Evolutionary conservation across 2,888 invertebrate genomes (phyloP), one percentile per base, ranked within the genome.

Genomic region (Caenorhabditis sinica): DNA sequence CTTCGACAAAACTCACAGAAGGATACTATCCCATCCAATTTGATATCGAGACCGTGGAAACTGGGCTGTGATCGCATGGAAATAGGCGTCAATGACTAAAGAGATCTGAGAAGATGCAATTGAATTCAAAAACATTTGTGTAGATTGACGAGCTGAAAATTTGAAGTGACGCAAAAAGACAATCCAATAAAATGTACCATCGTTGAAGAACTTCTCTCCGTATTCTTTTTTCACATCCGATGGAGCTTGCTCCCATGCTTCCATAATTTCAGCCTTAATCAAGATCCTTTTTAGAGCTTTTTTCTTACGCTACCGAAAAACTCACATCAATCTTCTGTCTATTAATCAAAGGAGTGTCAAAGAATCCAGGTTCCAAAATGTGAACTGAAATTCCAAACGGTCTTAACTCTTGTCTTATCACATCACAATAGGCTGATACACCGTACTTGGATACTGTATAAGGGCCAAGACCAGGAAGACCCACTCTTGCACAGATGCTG

Each of bases 401-500:
- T 13, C 85, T 79, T 11, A 91, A 69, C 72, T 92, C 92, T 56
- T 88, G 86, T 20, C 91, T 87, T 61, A 92, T 87, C 6, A 88
- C 88, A 73, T 92, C 92, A 74, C 87, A 86, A 77, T 90, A 92
- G 15, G 87, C 92, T 53, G 89, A 88, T 40, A 91, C 89, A 17
- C 90, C 92, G 66, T 87, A 88, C 61, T 92, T 92, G 25, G 92
- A 83, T 9, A 90, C 89, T 2, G 89, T 89, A 69, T 92, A 92
- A 5, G 92, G 92, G 0, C 91, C 92, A 45, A 90, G 83, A 15
- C 86, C 86, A 4, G 89, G 87, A 25, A 89, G 93, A 2, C 93
- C 90, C 15, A 93, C 73, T n/a, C 92, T 87, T 4, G 93, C 93
- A 84, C 93, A 92, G 25, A 93, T 93, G 82, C 93, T 93, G 2